These are phyloP conservation scores for Zaprionus tsacasi DNA, from an alignment of 1,140 invertebrate genomes.

Conservation along the genomic window DNA sequence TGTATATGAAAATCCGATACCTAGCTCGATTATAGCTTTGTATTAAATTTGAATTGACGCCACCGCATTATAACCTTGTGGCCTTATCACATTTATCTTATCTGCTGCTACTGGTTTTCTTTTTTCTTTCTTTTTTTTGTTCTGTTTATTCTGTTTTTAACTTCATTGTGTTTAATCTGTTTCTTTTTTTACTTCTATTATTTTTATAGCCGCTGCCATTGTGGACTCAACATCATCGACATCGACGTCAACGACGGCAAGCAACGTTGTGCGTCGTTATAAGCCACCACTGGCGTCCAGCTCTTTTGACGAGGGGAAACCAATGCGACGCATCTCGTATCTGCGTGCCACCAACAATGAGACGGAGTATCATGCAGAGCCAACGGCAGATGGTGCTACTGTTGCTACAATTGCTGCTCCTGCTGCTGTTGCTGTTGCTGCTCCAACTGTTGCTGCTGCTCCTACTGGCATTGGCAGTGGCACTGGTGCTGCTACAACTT, in stretches of 20 bases:
- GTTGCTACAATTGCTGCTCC: slow-evolving; percentile 11
- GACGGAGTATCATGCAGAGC: slow-evolving; percentile 84
- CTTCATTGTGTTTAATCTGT: neutral
- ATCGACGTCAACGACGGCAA: neutral
- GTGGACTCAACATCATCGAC: slow-evolving; percentile 37
- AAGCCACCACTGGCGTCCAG: slow-evolving; percentile 68
- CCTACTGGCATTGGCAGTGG: slow-evolving; percentile 34
- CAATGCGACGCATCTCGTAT: slow-evolving; percentile 94
- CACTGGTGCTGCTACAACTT: slow-evolving; percentile 32
- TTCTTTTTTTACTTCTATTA: slow-evolving; percentile 5
- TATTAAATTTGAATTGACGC: slow-evolving; percentile 4
- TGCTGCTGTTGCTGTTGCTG: slow-evolving; percentile 32
- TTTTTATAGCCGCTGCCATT: slow-evolving; percentile 47
- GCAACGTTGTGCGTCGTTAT: slow-evolving; percentile 70
- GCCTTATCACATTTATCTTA: slow-evolving; percentile 8
- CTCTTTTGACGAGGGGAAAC: slow-evolving; percentile 90
- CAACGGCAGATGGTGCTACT: slow-evolving; percentile 15
- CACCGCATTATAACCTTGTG: neutral
- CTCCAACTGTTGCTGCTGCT: slow-evolving; percentile 31
- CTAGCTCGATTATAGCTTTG: neutral
- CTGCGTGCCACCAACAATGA: slow-evolving; percentile 91
- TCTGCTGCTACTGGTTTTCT: neutral
- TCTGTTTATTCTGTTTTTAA: neutral
- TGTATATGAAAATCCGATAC: neutral
- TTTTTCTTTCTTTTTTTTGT: neutral